These are phyloP conservation scores for Rhabdornis inornatus DNA, from an alignment of 2,113 vertebrate species.

Conservation along the genomic window DNA sequence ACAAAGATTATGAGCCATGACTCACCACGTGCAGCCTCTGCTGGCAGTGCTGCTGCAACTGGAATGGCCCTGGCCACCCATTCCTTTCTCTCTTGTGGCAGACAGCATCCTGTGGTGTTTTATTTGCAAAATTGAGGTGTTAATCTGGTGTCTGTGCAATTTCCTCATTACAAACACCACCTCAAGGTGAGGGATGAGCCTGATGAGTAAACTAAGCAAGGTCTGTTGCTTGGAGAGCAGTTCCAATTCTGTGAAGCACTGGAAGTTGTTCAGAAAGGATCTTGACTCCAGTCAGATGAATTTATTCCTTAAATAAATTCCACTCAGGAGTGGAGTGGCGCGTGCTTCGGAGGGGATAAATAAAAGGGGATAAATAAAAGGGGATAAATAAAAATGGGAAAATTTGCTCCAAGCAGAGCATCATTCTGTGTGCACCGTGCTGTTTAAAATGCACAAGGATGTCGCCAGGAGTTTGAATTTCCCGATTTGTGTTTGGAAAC, in stretches of 20 bases:
- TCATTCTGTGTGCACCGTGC: background rate
- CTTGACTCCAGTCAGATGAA: background rate
- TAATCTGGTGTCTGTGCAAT: background rate
- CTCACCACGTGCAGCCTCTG: background rate
- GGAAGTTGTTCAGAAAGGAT: background rate
- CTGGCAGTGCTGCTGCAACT: background rate
- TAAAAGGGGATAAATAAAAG: constrained; percentile 3
- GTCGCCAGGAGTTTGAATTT: background rate
- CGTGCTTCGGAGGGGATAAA: background rate
- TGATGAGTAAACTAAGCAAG: background rate
- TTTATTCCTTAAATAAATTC: background rate
- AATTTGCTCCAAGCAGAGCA: background rate
- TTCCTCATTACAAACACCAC: constrained; percentile 52
- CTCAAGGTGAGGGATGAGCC: constrained; percentile 19
- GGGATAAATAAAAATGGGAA: background rate
- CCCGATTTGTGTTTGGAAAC: background rate
- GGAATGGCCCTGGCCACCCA: background rate
- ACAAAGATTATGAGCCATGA: background rate
- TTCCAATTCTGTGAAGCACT: background rate
- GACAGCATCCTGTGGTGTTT: background rate
- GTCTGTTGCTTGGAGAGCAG: background rate
- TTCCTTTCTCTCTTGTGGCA: background rate
- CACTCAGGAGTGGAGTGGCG: background rate
- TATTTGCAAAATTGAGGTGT: background rate
- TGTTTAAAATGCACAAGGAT: background rate